Percentiles rank a stretch among this genome's conserved stretches.
These are phyloP conservation scores for Lepidothrix coronata DNA, from an alignment of 2,113 vertebrate species.

Conservation along the genomic window DNA sequence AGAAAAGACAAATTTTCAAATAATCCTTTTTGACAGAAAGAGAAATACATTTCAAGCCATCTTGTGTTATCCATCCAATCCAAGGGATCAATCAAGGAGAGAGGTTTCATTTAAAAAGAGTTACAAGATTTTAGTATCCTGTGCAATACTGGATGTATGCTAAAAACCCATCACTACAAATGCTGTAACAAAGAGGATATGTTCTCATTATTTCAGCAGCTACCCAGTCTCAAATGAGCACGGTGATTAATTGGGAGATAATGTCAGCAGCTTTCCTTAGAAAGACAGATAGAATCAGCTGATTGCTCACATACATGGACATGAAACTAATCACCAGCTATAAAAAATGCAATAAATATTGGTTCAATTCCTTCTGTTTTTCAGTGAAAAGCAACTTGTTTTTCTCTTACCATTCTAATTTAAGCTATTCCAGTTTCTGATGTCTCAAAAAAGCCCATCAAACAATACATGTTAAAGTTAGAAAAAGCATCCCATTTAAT, in stretches of 20 bases:
- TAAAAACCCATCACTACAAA: background rate
- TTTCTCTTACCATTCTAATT: background rate
- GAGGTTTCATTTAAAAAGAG: background rate
- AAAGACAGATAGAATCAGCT: background rate
- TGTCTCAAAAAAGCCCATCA: background rate
- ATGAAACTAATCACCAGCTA: background rate
- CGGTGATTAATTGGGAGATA: conserved; percentile 9
- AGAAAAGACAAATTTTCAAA: background rate
- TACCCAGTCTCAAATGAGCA: background rate
- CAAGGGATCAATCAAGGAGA: background rate
- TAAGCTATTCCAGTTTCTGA: background rate
- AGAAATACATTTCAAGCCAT: background rate
- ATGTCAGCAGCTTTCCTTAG: background rate
- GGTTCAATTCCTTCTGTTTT: background rate
- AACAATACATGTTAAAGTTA: conserved; percentile 46
- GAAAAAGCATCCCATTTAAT: conserved; percentile 57
- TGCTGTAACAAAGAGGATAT: background rate
- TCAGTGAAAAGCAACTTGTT: background rate
- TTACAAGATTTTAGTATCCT: background rate
- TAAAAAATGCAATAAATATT: background rate
- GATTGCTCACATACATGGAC: background rate
- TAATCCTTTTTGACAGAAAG: background rate
- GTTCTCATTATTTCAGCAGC: conserved; percentile 12
- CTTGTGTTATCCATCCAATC: background rate
- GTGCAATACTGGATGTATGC: background rate